Conservation (phyloP, 2,113 vertebrate species). For the Carlito syrichta region DNA sequence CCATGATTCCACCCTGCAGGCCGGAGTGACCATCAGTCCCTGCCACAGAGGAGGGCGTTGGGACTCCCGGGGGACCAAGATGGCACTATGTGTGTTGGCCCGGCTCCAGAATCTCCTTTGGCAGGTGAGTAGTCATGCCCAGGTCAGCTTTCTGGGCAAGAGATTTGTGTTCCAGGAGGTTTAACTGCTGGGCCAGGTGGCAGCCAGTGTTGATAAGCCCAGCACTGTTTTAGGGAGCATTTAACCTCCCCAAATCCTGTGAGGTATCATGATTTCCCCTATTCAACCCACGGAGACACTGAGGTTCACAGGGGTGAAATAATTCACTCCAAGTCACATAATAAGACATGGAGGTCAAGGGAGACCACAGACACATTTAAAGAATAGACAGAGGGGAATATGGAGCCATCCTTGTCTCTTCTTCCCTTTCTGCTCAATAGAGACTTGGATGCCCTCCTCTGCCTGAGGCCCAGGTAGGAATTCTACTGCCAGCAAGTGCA, state of each 20-base stretch:
- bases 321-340: not conserved
- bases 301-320: not conserved
- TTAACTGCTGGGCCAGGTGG: not conserved
- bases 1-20: not conserved
- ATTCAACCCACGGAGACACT: not conserved
- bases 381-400: not conserved
- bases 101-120: not conserved
- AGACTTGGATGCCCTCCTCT: no score
- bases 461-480: not conserved
- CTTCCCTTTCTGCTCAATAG: not conserved
- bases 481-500: not conserved
- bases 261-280: fast-evolving
- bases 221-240: not conserved
- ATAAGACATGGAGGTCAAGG: not conserved
- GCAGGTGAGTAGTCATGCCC: not conserved
- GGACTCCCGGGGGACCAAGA: not conserved
- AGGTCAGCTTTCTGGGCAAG: not conserved
- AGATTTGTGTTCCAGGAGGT: fast-evolving
- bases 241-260: not conserved
- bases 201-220: fast-evolving
- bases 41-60: not conserved
- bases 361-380: fast-evolving
- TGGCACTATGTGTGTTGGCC: fast-evolving
- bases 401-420: not conserved
- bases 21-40: not conserved